Conservation (phyloP, 2,888 invertebrate genomes). For the Drosophila nigricruria region DNA sequence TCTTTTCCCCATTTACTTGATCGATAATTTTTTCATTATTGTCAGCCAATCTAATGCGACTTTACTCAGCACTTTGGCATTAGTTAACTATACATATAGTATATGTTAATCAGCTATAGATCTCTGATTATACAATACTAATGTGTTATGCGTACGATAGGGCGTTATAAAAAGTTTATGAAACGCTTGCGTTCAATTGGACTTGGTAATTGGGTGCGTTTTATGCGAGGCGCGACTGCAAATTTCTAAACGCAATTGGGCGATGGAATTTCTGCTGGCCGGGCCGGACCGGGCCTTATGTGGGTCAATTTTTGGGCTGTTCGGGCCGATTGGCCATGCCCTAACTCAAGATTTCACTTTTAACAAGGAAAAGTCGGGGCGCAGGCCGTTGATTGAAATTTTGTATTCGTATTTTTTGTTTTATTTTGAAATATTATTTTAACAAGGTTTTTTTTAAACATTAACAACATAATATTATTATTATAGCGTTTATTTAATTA, state of each 20-base stretch:
- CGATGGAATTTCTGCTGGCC: constrained; percentile 66
- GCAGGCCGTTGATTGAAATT: constrained; percentile 47
- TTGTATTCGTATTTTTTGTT: constrained; percentile 76
- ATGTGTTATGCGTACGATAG: constrained; percentile 34
- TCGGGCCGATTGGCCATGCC: constrained; percentile 17
- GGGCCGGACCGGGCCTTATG: constrained; percentile 35
- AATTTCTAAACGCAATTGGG: constrained; percentile 76
- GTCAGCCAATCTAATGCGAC: not conserved
- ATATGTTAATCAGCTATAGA: not conserved
- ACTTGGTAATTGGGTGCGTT: constrained; percentile 57
- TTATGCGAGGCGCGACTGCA: constrained; percentile 66
- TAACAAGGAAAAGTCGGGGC: constrained; percentile 41
- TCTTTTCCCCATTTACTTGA: not conserved
- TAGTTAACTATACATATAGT: not conserved
- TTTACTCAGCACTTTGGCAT: not conserved
- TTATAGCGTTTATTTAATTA: constrained; percentile 71
- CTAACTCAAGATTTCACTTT: constrained; percentile 73
- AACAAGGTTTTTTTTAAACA: constrained; percentile 85
- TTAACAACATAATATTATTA: constrained; percentile 84
- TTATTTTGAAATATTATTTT: constrained; percentile 85
- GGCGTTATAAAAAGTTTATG: constrained; percentile 48
- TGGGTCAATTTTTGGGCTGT: constrained; percentile 58
- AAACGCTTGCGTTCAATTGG: constrained; percentile 45
- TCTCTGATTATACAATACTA: constrained; percentile 38
- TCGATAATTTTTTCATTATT: not conserved